These are phyloP conservation scores for Heteractis magnifica DNA, from an alignment of 92 coral and sea anemone species.

Conservation along the genomic window DNA sequence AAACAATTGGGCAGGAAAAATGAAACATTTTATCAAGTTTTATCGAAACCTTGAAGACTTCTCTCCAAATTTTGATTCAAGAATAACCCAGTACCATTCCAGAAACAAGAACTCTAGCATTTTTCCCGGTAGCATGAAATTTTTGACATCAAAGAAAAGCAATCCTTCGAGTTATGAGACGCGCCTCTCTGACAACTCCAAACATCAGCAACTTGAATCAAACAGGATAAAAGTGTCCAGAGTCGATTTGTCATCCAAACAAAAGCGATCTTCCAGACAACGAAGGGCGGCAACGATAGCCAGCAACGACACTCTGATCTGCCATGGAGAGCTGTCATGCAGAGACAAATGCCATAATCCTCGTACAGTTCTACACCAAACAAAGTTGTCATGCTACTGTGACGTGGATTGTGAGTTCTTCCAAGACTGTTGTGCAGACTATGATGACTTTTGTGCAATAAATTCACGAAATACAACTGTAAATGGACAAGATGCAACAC, in stretches of 20 bases:
- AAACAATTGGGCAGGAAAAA: too few relatives aligned
- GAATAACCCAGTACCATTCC: too few relatives aligned
- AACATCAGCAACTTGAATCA: neutral
- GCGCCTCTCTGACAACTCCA: neutral
- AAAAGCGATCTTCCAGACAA: neutral
- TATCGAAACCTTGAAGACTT: too few relatives aligned
- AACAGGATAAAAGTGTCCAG: neutral
- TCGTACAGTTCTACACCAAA: neutral
- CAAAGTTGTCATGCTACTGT: conserved; percentile 9
- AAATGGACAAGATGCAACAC: neutral
- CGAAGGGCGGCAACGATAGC: neutral
- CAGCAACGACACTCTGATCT: neutral
- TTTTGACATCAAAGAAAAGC: neutral
- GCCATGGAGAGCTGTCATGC: conserved; percentile 6
- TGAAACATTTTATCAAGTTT: too few relatives aligned
- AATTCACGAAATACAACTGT: neutral
- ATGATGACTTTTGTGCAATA: conserved; percentile 11
- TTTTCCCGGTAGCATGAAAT: neutral
- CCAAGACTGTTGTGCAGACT: conserved; percentile 21
- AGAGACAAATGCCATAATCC: conserved; percentile 10
- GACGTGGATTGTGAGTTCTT: conserved; percentile 16
- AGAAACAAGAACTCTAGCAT: too few relatives aligned
- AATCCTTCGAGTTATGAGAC: neutral
- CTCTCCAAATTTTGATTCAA: too few relatives aligned
- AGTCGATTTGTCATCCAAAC: too few relatives aligned